Conservation (phyloP, 2,797 vertebrate species). For the Anomalospiza imberbis region DNA sequence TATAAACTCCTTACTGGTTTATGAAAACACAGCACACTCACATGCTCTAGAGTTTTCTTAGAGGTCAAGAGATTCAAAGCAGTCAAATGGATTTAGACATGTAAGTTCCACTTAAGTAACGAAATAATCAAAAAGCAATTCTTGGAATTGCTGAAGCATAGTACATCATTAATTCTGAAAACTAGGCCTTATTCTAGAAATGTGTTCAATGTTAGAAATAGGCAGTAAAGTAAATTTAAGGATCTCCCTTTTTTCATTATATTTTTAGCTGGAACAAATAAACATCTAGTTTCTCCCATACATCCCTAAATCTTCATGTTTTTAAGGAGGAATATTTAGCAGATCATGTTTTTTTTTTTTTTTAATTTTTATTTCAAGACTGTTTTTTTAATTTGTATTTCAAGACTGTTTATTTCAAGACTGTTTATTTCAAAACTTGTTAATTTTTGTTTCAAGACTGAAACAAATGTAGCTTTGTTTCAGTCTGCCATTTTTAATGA, state of each 20-base stretch:
- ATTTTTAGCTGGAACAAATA: neutral
- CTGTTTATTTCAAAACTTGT: too few relatives aligned
- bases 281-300: neutral
- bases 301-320: neutral
- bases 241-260: neutral
- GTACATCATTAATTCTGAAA: neutral
- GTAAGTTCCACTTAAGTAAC: neutral
- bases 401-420: too few relatives aligned
- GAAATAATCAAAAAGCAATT: neutral
- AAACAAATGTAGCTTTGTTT: neutral
- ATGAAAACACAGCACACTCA: neutral
- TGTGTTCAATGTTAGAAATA: neutral
- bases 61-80: neutral
- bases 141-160: neutral
- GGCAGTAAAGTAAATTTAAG: neutral
- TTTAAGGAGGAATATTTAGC: neutral
- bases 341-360: neutral
- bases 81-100: neutral
- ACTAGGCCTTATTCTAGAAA: neutral
- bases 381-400: too few relatives aligned
- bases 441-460: neutral
- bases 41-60: neutral
- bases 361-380: neutral
- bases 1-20: neutral
- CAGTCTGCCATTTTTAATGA: neutral